Base-by-base conservation (phyloP, 2,113 vertebrate genomes). In the Rana temporaria region DNA sequence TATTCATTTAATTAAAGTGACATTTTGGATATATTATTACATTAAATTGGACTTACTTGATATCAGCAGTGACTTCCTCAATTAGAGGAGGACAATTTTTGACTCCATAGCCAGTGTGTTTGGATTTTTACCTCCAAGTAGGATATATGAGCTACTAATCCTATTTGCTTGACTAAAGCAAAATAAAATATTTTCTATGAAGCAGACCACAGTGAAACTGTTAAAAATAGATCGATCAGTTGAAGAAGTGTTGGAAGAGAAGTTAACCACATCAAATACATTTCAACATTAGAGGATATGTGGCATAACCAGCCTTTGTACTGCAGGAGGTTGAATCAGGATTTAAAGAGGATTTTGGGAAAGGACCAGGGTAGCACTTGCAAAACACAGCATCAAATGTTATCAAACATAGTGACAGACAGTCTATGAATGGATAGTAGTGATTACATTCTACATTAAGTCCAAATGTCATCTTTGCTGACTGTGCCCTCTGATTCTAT, bases 381-480 rank as follows among this genome's bases (percentile, higher is more conserved):
- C 57, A 82, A 74, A 82, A 82, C 52, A 72, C 59, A 74, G 69
- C 70, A 66, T 64, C 56, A 56, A 83, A 55, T 72, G 66, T 83
- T 76, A 83, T 66, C 32, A 59, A 75, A 75, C 72, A 76, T 32
- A 68, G 81, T 76, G 81, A 68, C 71, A 83, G 81, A 60, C 71
- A 83, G 70, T 83, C 53, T 76, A 83, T 83, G 81, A 76, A 83
- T 83, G 81, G 63, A 83, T 76, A 68, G 71, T 60, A 83, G 81
- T 83, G 81, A 83, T 76, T 83, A 76, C 81, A 83, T 76, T 83
- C 81, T 83, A 68, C 81, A 83, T 83, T 83, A 76, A 83, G 81
- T 83, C 81, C 71, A 83, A 76, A 83, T 83, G 81, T 83, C 81
- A 83, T 83, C 81, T 83, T 83, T 83, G 81, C 81, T 83, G 81